Percentiles rank a stretch among this genome's conserved stretches.
Conservation (phyloP, 2,888 invertebrate genomes). For the Cheilosia vernalis region DNA sequence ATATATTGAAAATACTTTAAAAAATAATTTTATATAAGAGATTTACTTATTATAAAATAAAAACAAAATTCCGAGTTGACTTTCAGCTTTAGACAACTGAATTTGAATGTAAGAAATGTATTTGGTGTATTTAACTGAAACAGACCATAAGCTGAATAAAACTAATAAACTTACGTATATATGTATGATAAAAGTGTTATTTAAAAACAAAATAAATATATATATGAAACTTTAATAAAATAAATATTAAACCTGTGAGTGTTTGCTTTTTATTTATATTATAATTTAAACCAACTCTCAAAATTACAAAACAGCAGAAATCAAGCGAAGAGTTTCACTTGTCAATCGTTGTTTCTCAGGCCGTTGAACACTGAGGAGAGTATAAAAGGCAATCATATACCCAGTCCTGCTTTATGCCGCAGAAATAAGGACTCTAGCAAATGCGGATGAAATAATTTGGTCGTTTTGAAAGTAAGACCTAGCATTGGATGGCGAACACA, state of each 20-base stretch:
- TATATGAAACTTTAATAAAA: slow-evolving; percentile 50
- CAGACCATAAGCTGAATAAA: slow-evolving; percentile 41
- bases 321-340: too few relatives aligned
- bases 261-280: neutral
- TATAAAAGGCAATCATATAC: too few relatives aligned
- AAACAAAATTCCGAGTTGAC: slow-evolving; percentile 24
- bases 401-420: too few relatives aligned
- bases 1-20: slow-evolving; percentile 15
- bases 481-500: too few relatives aligned
- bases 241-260: slow-evolving; percentile 28
- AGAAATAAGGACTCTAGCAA: too few relatives aligned
- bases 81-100: slow-evolving; percentile 39
- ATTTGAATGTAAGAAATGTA: slow-evolving; percentile 35
- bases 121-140: slow-evolving; percentile 64
- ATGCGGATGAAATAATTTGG: too few relatives aligned
- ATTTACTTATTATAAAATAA: slow-evolving; percentile 30
- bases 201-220: slow-evolving; percentile 56
- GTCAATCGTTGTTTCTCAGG: too few relatives aligned
- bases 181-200: slow-evolving; percentile 65
- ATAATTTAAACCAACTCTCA: too few relatives aligned
- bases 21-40: slow-evolving; percentile 33
- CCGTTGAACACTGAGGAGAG: too few relatives aligned
- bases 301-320: too few relatives aligned
- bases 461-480: too few relatives aligned
- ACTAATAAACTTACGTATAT: slow-evolving; percentile 50